phyloP scores from a whole-genome alignment of 1,140 invertebrate species.

The Nephila pilipes region DNA sequence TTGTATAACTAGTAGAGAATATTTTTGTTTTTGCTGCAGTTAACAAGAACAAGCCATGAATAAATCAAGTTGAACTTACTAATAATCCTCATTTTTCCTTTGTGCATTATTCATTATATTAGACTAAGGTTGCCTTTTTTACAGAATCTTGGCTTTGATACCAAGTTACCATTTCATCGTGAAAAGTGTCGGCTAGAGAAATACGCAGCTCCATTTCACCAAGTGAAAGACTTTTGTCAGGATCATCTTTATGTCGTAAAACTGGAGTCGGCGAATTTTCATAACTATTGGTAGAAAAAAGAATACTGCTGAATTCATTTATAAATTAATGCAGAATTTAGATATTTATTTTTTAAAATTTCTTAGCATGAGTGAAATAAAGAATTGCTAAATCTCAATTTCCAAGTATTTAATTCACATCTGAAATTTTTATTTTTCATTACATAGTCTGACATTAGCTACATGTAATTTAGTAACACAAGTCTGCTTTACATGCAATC shows the following conservation, averaged over 20 bases:
- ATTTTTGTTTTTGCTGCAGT: too few species aligned
- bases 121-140: slow-evolving; percentile 78
- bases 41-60: too few species aligned
- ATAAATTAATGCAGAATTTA: too few species aligned
- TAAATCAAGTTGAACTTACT: neutral
- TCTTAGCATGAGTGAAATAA: too few species aligned
- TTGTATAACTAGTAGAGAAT: too few species aligned
- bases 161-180: slow-evolving; percentile 82
- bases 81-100: neutral
- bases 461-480: too few species aligned
- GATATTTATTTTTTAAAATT: too few species aligned
- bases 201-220: slow-evolving; percentile 65
- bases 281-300: slow-evolving; percentile 8
- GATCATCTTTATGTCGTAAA: slow-evolving; percentile 34
- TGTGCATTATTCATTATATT: slow-evolving; percentile 5
- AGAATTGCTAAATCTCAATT: too few species aligned
- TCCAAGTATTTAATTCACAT: too few species aligned
- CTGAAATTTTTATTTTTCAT: too few species aligned
- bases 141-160: slow-evolving; percentile 81
- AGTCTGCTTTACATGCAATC: too few species aligned
- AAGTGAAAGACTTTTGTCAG: slow-evolving; percentile 65
- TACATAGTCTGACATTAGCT: too few species aligned
- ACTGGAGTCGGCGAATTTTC: neutral
- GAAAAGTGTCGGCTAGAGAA: slow-evolving; percentile 80
- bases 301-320: neutral